Percentiles rank a stretch among this genome's conserved stretches.
Evolutionary conservation across 2,797 vertebrate genomes (phyloP).

Genomic region (Platyrinchus mystaceus): DNA sequence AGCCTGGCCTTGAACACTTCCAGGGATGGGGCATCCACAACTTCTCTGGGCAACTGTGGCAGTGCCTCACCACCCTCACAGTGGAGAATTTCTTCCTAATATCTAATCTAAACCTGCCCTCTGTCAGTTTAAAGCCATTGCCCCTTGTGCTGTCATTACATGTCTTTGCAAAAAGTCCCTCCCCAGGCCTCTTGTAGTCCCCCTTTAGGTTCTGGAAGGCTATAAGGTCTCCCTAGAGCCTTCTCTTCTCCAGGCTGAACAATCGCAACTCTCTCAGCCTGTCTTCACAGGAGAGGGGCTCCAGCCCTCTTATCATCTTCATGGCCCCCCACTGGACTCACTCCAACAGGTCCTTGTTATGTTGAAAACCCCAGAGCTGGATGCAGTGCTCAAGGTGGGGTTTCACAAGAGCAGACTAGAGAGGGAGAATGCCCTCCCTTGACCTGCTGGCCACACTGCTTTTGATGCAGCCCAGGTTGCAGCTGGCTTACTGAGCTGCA

Average conservation of each 20-base stretch:
- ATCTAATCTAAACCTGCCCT: not conserved
- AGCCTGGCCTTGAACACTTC: not conserved
- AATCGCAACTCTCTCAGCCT: not conserved
- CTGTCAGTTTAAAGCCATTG: not conserved
- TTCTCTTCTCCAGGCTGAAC: not conserved
- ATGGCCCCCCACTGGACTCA: not conserved
- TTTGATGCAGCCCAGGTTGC: not conserved
- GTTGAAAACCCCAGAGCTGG: rapidly evolving
- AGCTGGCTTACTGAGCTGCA: not conserved
- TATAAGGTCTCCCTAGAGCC: not conserved
- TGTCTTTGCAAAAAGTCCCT: not conserved
- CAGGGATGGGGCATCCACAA: not conserved
- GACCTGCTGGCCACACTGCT: rapidly evolving
- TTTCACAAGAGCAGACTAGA: not conserved
- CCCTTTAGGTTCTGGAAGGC: not conserved
- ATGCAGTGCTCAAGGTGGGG: not conserved
- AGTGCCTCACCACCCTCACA: not conserved
- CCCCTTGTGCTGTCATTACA: not conserved
- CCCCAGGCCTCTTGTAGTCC: not conserved
- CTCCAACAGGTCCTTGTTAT: not conserved
- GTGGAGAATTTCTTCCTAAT: not conserved
- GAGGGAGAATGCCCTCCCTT: not conserved
- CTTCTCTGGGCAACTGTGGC: not conserved
- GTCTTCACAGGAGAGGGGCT: not conserved
- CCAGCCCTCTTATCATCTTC: not conserved